Conservation (phyloP, 2,797 vertebrate genomes). For the Tachyglossus aculeatus region DNA sequence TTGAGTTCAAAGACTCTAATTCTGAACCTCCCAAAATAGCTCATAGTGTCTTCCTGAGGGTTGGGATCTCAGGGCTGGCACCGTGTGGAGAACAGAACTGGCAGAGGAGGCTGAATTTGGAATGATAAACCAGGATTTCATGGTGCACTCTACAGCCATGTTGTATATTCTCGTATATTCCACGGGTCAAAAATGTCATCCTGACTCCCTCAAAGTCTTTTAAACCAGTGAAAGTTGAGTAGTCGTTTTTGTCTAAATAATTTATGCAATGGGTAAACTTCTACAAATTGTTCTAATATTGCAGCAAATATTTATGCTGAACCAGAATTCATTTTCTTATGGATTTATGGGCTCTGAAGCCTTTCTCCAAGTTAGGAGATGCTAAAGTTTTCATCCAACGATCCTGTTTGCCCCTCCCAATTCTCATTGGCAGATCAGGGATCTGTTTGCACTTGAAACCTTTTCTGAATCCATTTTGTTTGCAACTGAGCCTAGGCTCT, state of each 20-base stretch:
- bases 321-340: slow-evolving; percentile 23
- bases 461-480: slow-evolving; percentile 62
- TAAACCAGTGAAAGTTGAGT: slow-evolving; percentile 17
- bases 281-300: slow-evolving; percentile 40
- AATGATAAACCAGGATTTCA: no score
- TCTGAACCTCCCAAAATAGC: no score
- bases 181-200: slow-evolving; percentile 20
- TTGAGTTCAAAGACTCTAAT: no score
- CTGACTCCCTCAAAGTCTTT: neutral
- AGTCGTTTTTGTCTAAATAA: slow-evolving; percentile 29
- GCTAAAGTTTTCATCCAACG: slow-evolving; percentile 44
- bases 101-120: no score
- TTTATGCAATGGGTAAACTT: slow-evolving; percentile 37
- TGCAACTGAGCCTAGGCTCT: slow-evolving; percentile 67
- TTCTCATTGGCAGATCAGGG: slow-evolving; percentile 49
- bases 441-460: slow-evolving; percentile 56
- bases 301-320: slow-evolving; percentile 53
- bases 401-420: slow-evolving; percentile 29
- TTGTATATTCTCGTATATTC: no score
- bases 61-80: no score
- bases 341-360: slow-evolving; percentile 37
- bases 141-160: no score
- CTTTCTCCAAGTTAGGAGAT: slow-evolving; percentile 50
- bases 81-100: no score
- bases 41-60: no score